Conservation (phyloP, 2,113 vertebrate species). For the Eira barbara region DNA sequence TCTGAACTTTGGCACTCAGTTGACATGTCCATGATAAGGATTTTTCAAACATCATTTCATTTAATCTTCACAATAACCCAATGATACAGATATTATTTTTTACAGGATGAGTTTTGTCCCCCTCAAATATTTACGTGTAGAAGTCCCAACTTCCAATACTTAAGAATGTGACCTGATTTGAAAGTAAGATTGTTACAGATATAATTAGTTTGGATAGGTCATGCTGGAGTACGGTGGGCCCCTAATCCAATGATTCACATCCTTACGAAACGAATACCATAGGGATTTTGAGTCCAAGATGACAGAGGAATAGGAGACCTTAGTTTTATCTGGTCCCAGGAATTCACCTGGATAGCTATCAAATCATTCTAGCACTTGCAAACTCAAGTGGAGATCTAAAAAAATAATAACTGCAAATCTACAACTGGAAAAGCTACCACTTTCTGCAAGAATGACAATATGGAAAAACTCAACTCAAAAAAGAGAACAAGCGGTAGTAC, state of each 20-base stretch:
- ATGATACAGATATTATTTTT: background rate
- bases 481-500: background rate
- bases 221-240: background rate
- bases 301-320: background rate
- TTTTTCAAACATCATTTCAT: slow-evolving; percentile 27
- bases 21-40: background rate
- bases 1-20: background rate
- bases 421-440: background rate
- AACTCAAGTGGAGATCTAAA: background rate
- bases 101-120: background rate
- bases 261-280: background rate
- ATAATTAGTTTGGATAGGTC: slow-evolving; percentile 41
- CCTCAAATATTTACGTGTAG: background rate
- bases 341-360: background rate
- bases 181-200: background rate
- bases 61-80: slow-evolving; percentile 20
- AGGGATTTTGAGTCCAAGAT: background rate
- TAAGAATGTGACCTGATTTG: slow-evolving; percentile 21
- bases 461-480: background rate
- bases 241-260: background rate
- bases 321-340: background rate
- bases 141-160: background rate
- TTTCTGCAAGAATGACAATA: background rate
- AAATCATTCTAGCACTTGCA: background rate
- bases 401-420: background rate